phyloP scores from a whole-genome alignment of 2,797 vertebrate species.

The Tamandua tetradactyla region DNA sequence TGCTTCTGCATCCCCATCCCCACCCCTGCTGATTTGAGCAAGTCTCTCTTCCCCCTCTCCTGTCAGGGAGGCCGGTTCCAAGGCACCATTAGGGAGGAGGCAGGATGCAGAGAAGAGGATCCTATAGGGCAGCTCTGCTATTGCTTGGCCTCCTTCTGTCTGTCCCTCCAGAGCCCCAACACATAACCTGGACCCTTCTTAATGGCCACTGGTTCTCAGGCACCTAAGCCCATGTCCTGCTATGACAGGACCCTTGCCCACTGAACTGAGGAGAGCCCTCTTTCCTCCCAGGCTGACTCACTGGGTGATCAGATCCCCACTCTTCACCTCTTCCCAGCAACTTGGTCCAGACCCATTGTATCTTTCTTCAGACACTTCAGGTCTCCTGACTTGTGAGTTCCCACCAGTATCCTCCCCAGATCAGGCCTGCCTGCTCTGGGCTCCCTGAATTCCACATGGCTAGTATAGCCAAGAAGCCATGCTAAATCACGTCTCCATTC shows the following conservation, averaged over 20 bases:
- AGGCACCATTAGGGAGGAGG: not conserved
- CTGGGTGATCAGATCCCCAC: not conserved
- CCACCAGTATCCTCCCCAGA: not conserved
- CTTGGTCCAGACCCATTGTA: fast-evolving
- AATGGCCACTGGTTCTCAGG: not conserved
- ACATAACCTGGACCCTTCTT: not conserved
- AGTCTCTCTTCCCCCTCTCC: fast-evolving
- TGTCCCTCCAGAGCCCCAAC: not conserved
- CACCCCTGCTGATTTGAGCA: too few species aligned
- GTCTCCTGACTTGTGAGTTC: not conserved
- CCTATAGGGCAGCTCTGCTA: fast-evolving
- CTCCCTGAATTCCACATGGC: not conserved
- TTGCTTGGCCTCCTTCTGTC: not conserved
- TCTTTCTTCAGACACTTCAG: not conserved
- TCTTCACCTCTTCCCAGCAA: fast-evolving
- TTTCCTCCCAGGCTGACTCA: not conserved
- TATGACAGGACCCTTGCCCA: not conserved
- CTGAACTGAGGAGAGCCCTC: too few species aligned
- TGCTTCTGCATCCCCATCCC: fast-evolving
- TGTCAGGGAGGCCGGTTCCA: fast-evolving
- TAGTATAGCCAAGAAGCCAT: not conserved
- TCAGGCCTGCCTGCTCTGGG: not conserved
- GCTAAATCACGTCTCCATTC: not conserved
- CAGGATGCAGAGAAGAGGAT: not conserved
- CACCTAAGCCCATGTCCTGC: too few species aligned